Base-by-base conservation (phyloP, 2,113 vertebrate genomes). In the Formicarius rufipectus region DNA sequence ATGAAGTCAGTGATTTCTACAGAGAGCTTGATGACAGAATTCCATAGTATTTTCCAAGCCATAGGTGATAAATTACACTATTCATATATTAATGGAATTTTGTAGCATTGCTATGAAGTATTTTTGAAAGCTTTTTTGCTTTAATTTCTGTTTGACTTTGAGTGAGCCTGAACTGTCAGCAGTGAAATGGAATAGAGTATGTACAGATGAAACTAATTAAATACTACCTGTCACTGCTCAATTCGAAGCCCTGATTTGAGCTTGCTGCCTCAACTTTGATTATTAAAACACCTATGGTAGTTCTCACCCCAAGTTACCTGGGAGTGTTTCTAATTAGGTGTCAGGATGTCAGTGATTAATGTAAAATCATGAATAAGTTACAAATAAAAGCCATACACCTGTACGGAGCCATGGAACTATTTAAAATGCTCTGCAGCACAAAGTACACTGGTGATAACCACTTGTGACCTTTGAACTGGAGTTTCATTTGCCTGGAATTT, bases 291-390 rank as follows among this genome's bases (percentile, higher is more conserved):
- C 1, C 2, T 86, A 10, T 78, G 83, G 76, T 92, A 71, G 75
- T 63, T 90, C 76, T 96, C 88, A 81, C 90, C 90, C 92, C 44
- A 37, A 5, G 2, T 88, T 94, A 94, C 93, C 88, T 95, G 92
- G 59, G 72, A 95, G 49, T 78, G 79, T 81, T 96, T 44, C 96
- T 97, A 94, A 97, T 97, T 96, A 95, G 92, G 47, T 89, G 87
- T 90, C 95, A 95, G 90, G 85, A 95, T 95, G 93, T 95, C 95
- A 92, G 92, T 96, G 93, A 96, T 95, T 94, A 96, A 95, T 94
- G 68, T 62, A 84, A 90, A 94, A 86, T 89, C 79, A 94, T 78
- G 88, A 92, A 96, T 97, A 94, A 80, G 93, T 96, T 96, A 60
- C 56, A 69, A 72, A 96, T 96, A 89, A 92, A 81, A 95, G 33